These are phyloP conservation scores for Papilio protenor DNA, from an alignment of 2,888 invertebrate species.

Conservation along the genomic window DNA sequence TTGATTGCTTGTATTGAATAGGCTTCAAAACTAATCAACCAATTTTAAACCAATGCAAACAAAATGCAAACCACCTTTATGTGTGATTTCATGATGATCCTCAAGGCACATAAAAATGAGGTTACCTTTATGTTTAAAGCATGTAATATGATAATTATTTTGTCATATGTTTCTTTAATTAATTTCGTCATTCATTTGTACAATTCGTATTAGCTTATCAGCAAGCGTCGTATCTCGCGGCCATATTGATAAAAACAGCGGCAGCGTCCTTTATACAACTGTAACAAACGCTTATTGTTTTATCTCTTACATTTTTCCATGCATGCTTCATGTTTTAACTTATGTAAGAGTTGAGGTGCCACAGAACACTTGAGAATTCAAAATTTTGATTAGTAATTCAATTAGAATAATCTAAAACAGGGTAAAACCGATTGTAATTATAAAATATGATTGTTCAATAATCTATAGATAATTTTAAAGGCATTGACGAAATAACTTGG, in stretches of 20 bases:
- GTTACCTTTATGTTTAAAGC: background rate
- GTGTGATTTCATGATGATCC: background rate
- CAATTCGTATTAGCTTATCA: conserved; percentile 25
- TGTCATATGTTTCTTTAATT: background rate
- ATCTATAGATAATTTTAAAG: too few relatives aligned
- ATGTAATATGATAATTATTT: background rate
- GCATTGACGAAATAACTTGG: too few relatives aligned
- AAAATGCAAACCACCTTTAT: too few relatives aligned
- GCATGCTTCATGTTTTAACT: background rate
- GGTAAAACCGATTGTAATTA: too few relatives aligned
- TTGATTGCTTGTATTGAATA: too few relatives aligned
- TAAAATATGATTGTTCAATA: too few relatives aligned
- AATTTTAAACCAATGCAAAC: too few relatives aligned
- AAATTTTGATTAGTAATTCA: too few relatives aligned
- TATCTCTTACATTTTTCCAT: background rate
- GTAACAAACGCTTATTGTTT: conserved; percentile 12
- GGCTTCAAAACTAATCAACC: too few relatives aligned
- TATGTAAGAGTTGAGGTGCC: background rate
- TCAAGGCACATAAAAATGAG: background rate
- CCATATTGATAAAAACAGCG: conserved; percentile 12
- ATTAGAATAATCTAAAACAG: too few relatives aligned
- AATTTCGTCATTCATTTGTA: conserved; percentile 5
- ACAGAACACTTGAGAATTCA: too few relatives aligned
- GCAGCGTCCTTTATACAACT: conserved; percentile 14
- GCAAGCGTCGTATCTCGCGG: conserved; percentile 26